Evolutionary conservation across 2,888 invertebrate genomes (phyloP).

Genomic region (Trachelus troglodyta): DNA sequence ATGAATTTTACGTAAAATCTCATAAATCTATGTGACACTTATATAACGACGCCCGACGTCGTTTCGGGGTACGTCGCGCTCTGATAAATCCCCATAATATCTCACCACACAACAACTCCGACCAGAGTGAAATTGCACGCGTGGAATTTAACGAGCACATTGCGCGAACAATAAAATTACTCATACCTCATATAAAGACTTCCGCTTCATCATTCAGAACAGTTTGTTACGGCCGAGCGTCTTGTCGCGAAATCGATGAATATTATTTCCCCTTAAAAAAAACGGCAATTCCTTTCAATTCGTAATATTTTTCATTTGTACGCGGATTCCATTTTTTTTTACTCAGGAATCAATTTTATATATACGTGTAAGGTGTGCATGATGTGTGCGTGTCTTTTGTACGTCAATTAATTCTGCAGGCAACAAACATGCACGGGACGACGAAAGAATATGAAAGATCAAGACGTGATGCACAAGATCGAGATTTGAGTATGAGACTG

Average conservation of each 20-base stretch:
- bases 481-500: slow-evolving; percentile 13
- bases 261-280: neutral
- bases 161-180: neutral
- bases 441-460: neutral
- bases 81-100: neutral
- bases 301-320: neutral
- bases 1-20: neutral
- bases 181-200: neutral
- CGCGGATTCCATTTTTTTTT: neutral
- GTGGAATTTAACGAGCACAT: neutral
- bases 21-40: neutral
- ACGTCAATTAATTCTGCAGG: neutral
- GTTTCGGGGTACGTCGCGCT: neutral
- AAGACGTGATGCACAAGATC: neutral
- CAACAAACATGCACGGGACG: neutral
- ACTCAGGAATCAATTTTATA: neutral
- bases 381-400: neutral
- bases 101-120: neutral
- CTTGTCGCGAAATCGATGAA: neutral
- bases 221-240: neutral
- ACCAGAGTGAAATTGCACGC: neutral
- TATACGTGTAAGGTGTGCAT: neutral
- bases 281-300: neutral
- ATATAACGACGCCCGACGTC: neutral
- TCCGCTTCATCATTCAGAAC: neutral